Base-by-base conservation (phyloP, 2,888 invertebrate genomes). In the Rhorus exstirpatorius region DNA sequence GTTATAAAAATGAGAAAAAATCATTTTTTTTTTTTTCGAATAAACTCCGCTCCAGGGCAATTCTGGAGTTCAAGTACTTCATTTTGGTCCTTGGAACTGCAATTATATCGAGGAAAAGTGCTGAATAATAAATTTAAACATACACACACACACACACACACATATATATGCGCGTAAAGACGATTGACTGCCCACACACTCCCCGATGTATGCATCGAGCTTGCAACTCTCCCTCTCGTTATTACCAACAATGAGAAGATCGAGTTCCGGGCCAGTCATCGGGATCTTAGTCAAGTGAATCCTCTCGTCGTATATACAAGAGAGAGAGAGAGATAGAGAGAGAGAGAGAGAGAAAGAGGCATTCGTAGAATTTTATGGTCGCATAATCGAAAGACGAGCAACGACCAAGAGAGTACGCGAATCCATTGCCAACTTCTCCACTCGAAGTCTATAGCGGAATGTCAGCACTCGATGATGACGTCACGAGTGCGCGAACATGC, bases 391-490 rank as follows among this genome's bases (percentile, higher is more conserved):
- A 31, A 10, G 63, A 63, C 38, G 53, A 44, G 21, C 60, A 4
- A 63, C 46, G 67, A 51, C 44, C 41, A 41, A 46, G 51, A 49
- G 41, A 70, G 81, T 67, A 71, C 70, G 63, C 55, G 72, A 80
- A 79, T 79, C 70, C 78, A 79, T 75, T 78, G 72, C 72, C 61
- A 78, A 72, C 68, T 78, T 51, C n/a, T 61, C 58, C 65, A 63
- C 74, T 75, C 26, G 19, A 60, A 58, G 35, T 58, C 61, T 68
- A 79, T 77, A 58, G 79, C 85, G 89, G 87, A 88, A 90, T 89
- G 89, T 87, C 88, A 83, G 86, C 87, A 86, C 84, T 1, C 53
- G 80, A 79, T n/a, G n/a, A 31, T 89, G 89, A 89, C 89, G 89
- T 90, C 89, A 89, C 85, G 75, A 75, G 85, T 75, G 84, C 71